Conservation (phyloP, 2,888 invertebrate genomes). For the Ormyrus labotus region DNA sequence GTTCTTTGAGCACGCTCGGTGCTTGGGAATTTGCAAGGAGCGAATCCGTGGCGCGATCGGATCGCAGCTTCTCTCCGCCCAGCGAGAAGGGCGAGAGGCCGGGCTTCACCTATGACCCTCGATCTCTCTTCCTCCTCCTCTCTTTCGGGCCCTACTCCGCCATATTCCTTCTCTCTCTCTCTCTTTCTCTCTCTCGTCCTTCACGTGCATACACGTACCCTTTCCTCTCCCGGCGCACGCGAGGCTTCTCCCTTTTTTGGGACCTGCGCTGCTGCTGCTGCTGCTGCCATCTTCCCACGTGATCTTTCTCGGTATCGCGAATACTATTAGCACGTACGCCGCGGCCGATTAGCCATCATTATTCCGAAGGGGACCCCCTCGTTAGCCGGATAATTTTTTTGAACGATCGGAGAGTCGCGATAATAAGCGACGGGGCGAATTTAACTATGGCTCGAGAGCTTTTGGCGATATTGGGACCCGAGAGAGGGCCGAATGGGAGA, state of each 20-base stretch:
- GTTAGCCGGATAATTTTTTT: slow-evolving; percentile 57
- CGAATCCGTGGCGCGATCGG: slow-evolving; percentile 68
- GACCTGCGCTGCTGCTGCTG: not conserved
- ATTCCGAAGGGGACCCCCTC: slow-evolving; percentile 48
- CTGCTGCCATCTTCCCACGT: slow-evolving; percentile 53
- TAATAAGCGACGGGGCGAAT: slow-evolving; percentile 19
- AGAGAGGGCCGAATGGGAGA: not conserved
- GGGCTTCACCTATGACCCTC: slow-evolving; percentile 73
- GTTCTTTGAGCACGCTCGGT: not conserved
- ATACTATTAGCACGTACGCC: slow-evolving; percentile 58
- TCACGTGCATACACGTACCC: slow-evolving; percentile 32
- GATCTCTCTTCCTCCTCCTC: slow-evolving; percentile 61
- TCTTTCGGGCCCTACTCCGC: not conserved
- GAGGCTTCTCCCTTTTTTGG: slow-evolving; percentile 47
- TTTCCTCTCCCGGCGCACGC: slow-evolving; percentile 6
- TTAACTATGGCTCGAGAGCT: not conserved
- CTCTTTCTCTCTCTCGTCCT: slow-evolving; percentile 45
- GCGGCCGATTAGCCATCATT: slow-evolving; percentile 58
- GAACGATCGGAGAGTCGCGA: slow-evolving; percentile 51
- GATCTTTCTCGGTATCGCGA: slow-evolving; percentile 58
- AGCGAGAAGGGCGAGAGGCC: slow-evolving; percentile 68
- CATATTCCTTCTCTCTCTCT: not conserved
- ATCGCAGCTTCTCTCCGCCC: slow-evolving; percentile 67
- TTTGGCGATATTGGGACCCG: not conserved
- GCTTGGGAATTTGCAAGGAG: slow-evolving; percentile 62